A percentile compares a stretch with the other conserved stretches of the same genome.
Evolutionary conservation across 23 tunicate species (phyloP).

Genomic region (Diplosoma virens): DNA sequence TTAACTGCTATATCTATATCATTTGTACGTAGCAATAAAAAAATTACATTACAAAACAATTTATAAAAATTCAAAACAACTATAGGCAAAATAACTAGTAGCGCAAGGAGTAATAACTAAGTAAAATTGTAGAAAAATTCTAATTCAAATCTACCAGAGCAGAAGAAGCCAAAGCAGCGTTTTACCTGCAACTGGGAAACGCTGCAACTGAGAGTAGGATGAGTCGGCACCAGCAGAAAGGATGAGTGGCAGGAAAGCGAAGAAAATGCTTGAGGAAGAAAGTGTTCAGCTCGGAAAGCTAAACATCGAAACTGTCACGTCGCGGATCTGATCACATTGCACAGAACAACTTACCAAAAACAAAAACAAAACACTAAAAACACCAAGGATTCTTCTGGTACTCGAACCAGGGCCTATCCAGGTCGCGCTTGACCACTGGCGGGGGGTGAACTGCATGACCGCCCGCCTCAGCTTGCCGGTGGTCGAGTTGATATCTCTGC

Average conservation of each 20-base stretch:
- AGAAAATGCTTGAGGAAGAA: constrained; percentile 46
- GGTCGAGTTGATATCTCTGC: constrained; percentile 18
- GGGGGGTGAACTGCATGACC: constrained; percentile 27
- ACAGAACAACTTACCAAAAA: constrained; percentile 9
- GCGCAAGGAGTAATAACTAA: no score
- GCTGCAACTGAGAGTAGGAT: background rate
- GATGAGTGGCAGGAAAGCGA: constrained; percentile 45
- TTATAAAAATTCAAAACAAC: no score
- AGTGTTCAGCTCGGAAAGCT: constrained; percentile 36
- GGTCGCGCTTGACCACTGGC: constrained; percentile 1
- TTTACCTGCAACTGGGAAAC: constrained; percentile 30
- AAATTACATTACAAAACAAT: no score
- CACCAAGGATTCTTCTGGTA: constrained; percentile 11
- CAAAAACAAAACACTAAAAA: background rate
- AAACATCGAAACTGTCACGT: no score
- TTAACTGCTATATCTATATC: no score
- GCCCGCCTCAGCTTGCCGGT: constrained; percentile 23
- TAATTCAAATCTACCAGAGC: no score
- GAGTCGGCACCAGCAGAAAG: constrained; percentile 49
- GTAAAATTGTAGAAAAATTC: no score
- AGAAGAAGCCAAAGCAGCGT: no score
- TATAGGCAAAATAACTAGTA: no score
- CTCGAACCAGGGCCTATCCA: constrained; percentile 35
- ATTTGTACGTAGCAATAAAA: no score
- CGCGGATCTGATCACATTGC: no score